Evolutionary conservation across 2,888 invertebrate species (phyloP).

Genomic region (Pandemis heparana): DNA sequence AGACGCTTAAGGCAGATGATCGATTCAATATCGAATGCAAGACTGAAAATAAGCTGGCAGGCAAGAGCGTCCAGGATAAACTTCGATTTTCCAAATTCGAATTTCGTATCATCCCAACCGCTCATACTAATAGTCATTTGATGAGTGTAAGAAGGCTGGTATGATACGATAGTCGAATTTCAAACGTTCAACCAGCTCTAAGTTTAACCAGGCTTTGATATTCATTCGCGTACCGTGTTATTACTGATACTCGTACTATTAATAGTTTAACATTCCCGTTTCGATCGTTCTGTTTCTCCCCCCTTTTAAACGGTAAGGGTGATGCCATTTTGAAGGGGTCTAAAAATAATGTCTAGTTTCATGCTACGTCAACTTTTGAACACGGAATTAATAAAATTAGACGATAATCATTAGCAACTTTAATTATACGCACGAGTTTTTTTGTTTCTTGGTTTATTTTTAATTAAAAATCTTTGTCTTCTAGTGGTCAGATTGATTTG

Average conservation of each 20-base stretch:
- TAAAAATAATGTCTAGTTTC: conserved; percentile 1
- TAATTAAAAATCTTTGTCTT: too few species aligned
- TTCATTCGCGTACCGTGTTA: conserved; percentile 3
- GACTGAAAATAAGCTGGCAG: conserved; percentile 13
- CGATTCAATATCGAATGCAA: conserved; percentile 21
- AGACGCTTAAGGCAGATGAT: too few species aligned
- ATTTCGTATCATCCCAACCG: too few species aligned
- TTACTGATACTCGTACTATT: neutral
- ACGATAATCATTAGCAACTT: neutral
- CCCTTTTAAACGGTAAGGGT: neutral
- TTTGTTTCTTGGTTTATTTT: neutral
- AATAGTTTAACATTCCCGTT: conserved; percentile 2
- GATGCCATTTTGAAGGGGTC: neutral
- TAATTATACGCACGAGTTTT: neutral
- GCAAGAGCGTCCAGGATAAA: neutral
- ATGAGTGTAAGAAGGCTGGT: too few species aligned
- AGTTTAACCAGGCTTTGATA: conserved; percentile 19
- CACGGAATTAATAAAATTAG: neutral
- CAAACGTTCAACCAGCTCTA: too few species aligned
- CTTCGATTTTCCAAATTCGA: too few species aligned
- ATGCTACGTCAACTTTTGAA: neutral
- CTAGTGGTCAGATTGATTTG: too few species aligned
- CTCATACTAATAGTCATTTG: too few species aligned
- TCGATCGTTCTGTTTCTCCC: neutral
- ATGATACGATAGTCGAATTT: too few species aligned